A percentile compares a stretch with the other conserved stretches of the same genome.
These are phyloP conservation scores for Tenthredo amoena DNA, from an alignment of 2,888 invertebrate genomes.

Conservation along the genomic window DNA sequence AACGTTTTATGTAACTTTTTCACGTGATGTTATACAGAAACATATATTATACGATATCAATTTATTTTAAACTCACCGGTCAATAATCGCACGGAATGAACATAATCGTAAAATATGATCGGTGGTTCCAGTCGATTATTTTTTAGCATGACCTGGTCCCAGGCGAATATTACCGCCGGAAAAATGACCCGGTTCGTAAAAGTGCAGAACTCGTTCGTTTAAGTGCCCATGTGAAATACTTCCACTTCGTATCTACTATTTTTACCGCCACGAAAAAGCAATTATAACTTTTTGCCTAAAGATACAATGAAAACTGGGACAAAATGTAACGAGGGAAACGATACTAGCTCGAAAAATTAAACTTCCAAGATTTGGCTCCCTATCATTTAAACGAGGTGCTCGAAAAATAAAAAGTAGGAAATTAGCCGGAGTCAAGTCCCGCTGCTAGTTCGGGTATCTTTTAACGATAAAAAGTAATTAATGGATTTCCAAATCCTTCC, in stretches of 20 bases:
- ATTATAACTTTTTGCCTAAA: neutral
- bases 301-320: constrained; percentile 2
- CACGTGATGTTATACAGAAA: neutral
- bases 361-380: neutral
- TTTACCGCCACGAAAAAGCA: neutral
- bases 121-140: constrained; percentile 23
- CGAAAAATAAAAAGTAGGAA: neutral
- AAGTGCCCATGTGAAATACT: neutral
- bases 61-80: neutral
- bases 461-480: constrained; percentile 32
- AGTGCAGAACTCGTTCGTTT: constrained; percentile 13
- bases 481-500: constrained; percentile 71
- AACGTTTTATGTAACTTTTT: neutral
- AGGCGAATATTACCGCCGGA: neutral
- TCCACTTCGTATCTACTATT: neutral
- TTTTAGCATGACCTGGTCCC: neutral
- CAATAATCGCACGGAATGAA: constrained; percentile 13
- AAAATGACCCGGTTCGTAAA: constrained; percentile 13
- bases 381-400: neutral
- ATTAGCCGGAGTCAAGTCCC: neutral
- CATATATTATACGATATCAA: neutral
- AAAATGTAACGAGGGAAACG: neutral
- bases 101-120: constrained; percentile 36
- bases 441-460: neutral
- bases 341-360: neutral